These are phyloP conservation scores for Mugil cephalus DNA, from an alignment of 2,113 vertebrate genomes.

Conservation along the genomic window DNA sequence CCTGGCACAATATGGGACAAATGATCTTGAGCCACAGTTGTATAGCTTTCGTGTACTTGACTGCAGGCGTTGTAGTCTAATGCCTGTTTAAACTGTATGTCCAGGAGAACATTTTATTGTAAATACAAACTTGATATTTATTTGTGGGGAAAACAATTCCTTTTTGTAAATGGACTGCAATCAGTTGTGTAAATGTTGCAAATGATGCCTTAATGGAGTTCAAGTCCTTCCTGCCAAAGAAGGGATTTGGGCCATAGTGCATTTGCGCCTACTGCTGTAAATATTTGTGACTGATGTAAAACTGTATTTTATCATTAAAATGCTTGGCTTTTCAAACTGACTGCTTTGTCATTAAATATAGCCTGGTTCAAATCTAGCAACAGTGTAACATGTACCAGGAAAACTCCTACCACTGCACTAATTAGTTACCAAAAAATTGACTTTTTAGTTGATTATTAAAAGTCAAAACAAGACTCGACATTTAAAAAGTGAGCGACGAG, in stretches of 20 bases:
- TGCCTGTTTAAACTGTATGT: constrained; percentile 47
- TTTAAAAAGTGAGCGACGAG: too few relatives aligned
- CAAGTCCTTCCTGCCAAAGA: background rate
- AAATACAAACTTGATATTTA: constrained; percentile 59
- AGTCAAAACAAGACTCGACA: too few relatives aligned
- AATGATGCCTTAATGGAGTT: background rate
- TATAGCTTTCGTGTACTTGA: constrained; percentile 39
- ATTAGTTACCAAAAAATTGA: too few relatives aligned
- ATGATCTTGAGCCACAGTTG: constrained; percentile 30
- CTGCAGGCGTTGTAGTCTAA: constrained; percentile 22
- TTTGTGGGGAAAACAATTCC: constrained; percentile 32
- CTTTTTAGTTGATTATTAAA: background rate
- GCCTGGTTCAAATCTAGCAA: background rate
- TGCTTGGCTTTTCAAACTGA: constrained; percentile 18
- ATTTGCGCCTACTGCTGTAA: constrained; percentile 73
- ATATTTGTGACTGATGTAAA: constrained; percentile 60
- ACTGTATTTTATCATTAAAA: constrained; percentile 70
- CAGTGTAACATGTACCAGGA: too few relatives aligned
- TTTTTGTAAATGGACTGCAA: constrained; percentile 48
- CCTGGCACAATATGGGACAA: constrained; percentile 19
- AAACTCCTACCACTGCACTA: too few relatives aligned
- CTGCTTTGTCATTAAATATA: background rate
- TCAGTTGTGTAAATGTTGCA: background rate
- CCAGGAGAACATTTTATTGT: constrained; percentile 34
- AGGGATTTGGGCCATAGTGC: constrained; percentile 14